Evolutionary conservation across 2,113 vertebrate species (phyloP).

Genomic region (Neogale vison): DNA sequence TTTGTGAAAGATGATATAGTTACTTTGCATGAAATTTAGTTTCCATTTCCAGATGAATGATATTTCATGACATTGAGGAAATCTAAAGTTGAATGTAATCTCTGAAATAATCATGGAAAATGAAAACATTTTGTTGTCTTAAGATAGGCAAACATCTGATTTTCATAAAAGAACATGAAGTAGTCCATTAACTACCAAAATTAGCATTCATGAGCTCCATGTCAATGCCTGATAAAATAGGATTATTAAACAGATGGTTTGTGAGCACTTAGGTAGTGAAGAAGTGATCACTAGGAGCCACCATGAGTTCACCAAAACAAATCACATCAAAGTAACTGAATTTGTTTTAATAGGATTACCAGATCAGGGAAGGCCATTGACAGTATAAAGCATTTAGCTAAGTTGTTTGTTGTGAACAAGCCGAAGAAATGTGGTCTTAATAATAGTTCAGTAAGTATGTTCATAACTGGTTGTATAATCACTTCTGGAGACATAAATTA

Average conservation of each 20-base stretch:
- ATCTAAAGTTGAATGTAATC: constrained; percentile 38
- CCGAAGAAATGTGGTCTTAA: constrained; percentile 66
- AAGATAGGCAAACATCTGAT: constrained; percentile 34
- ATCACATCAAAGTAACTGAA: constrained; percentile 67
- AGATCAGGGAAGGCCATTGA: constrained; percentile 54
- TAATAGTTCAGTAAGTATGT: constrained; percentile 58
- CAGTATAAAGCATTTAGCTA: constrained; percentile 59
- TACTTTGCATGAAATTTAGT: constrained; percentile 36
- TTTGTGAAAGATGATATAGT: constrained; percentile 25
- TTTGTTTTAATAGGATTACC: constrained; percentile 73
- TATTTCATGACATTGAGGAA: constrained; percentile 22
- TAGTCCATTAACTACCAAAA: constrained; percentile 36
- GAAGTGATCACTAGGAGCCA: constrained; percentile 58
- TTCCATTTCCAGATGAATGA: neutral
- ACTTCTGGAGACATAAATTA: constrained; percentile 43
- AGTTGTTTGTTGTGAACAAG: constrained; percentile 52
- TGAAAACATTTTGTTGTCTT: neutral
- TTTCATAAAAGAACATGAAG: constrained; percentile 24
- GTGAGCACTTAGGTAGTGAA: constrained; percentile 68
- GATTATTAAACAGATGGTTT: constrained; percentile 75
- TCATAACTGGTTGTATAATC: constrained; percentile 40
- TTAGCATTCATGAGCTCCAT: constrained; percentile 55
- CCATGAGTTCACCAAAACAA: constrained; percentile 65
- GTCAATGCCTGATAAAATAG: constrained; percentile 50
- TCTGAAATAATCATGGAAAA: constrained; percentile 42